Conservation (phyloP, 2,888 invertebrate genomes). For the Brenthis hecate region DNA sequence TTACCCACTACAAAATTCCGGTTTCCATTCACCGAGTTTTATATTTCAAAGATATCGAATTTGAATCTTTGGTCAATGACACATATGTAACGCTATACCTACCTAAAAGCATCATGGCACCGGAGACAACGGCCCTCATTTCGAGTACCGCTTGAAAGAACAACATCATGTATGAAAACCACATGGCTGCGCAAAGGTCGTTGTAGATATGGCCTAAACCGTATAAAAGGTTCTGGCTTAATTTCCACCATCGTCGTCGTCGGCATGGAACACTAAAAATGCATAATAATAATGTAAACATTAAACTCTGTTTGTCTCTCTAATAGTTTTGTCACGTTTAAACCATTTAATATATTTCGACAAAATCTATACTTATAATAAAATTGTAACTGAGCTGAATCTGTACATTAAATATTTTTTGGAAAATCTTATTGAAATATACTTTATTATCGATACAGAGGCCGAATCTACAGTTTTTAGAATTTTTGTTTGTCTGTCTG, state of each 20-base stretch:
- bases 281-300: neutral
- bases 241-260: conserved; percentile 60
- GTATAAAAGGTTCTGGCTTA: conserved; percentile 77
- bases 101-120: conserved; percentile 87
- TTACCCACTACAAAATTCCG: neutral
- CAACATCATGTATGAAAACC: conserved; percentile 96
- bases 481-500: too few species aligned
- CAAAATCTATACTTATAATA: too few species aligned
- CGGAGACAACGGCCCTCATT: conserved; percentile 82
- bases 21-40: neutral
- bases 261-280: conserved; percentile 56
- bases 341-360: too few species aligned
- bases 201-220: conserved; percentile 95
- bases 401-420: too few species aligned
- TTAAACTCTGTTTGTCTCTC: neutral
- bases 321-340: too few species aligned
- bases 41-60: conserved; percentile 4
- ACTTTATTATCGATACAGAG: too few species aligned
- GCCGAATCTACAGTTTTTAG: too few species aligned
- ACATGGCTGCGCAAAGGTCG: conserved; percentile 97
- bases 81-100: conserved; percentile 31
- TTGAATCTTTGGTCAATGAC: conserved; percentile 14
- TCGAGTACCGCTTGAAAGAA: conserved; percentile 87
- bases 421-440: too few species aligned
- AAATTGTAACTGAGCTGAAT: too few species aligned